Evolutionary conservation across 2,797 vertebrate species (phyloP).

Genomic region (Silurus aristotelis): DNA sequence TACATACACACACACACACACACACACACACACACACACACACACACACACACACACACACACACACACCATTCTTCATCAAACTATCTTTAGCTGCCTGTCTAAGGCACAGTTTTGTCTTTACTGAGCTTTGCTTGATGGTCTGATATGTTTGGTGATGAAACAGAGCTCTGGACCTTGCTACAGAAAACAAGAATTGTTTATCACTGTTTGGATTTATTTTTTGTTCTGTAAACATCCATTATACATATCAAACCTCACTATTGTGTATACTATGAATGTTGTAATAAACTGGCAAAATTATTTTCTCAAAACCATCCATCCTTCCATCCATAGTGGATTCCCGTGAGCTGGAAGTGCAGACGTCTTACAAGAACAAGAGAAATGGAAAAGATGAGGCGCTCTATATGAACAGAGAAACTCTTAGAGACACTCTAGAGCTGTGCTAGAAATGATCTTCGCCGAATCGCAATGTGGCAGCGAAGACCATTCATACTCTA

Average conservation of each 20-base stretch:
- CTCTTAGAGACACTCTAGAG: slow-evolving; percentile 36
- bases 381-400: slow-evolving; percentile 39
- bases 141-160: background rate
- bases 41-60: too few species aligned
- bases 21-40: too few species aligned
- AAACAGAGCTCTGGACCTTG: slow-evolving; percentile 8
- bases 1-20: too few species aligned
- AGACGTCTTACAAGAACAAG: background rate
- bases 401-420: slow-evolving; percentile 3
- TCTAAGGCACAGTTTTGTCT: slow-evolving; percentile 45
- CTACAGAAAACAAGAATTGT: background rate
- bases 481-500: slow-evolving; percentile 1
- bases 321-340: background rate
- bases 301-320: slow-evolving; percentile 10
- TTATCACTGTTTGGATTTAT: background rate
- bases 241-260: background rate
- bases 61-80: slow-evolving; percentile 45
- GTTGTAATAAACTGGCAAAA: slow-evolving; percentile 1
- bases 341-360: background rate
- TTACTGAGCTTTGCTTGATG: slow-evolving; percentile 20
- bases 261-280: slow-evolving; percentile 1
- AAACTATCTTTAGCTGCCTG: slow-evolving; percentile 41
- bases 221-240: background rate
- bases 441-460: background rate
- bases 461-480: background rate